Base-by-base conservation (phyloP, 30 jellyfish, hydroid and myxozoan genomes). In the Catostylus mosaicus region DNA sequence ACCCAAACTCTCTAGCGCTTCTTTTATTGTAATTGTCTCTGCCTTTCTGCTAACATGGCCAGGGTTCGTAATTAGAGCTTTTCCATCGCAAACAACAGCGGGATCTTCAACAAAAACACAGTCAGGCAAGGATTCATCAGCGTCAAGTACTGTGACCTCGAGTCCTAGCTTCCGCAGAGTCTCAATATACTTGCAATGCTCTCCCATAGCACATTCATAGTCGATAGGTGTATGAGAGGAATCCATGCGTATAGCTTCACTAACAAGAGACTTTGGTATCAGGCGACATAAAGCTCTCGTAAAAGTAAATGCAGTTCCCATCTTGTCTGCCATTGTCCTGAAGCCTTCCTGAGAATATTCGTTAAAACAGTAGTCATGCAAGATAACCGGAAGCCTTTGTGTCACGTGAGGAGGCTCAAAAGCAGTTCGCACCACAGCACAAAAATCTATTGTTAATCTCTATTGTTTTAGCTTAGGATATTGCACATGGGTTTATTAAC, bases 91-190 rank as follows among this genome's bases (percentile, higher is more conserved):
- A 5, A 93, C 89, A 7, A 93, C 89, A 1, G 98, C 98, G 14
- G 98, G 77, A 69, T 92, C 98, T 63, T 92, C 98, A 22, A 92
- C 97, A 68, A 85, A 92, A 12, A 92, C 98, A 63, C 98, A 93
- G 47, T 93, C 98, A n/a, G 98, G 98, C 46, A 77, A 35, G 20
- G 76, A 30, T 77, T 93, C 98, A 52, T 85, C 97, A n/a, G 96
- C 93, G 34, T 87, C 96, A 31, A 93, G 66, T 10, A 80, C 77
- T 8, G 80, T 70, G 24, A 92, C 95, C 8, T 86, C 76, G 30
- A 91, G 56, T 31, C 95, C 95, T 2, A 82, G 79, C 20, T 85
- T 62, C 37, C 63, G 45, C 50, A 91, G 77, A 23, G 96, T 66
- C 34, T 65, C 54, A 0, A 86, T 34, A 54, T 86, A 86, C 26